phyloP scores from a whole-genome alignment of 2,888 invertebrate species.

The Drosophila robusta region DNA sequence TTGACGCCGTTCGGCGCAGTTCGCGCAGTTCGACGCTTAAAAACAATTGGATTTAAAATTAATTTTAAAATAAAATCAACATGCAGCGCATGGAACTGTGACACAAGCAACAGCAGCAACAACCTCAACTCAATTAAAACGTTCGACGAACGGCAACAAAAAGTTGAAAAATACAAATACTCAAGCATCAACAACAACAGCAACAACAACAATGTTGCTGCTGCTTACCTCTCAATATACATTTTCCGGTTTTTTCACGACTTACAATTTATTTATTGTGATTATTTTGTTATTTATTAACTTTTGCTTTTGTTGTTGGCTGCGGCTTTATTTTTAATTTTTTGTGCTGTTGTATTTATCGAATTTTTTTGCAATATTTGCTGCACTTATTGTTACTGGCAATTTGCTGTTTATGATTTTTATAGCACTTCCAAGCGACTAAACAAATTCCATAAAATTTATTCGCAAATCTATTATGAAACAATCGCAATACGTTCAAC shows the following conservation, averaged over 20 bases:
- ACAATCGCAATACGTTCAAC: constrained; percentile 34
- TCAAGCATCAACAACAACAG: constrained; percentile 33
- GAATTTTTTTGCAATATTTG: constrained; percentile 20
- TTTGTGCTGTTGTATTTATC: constrained; percentile 20
- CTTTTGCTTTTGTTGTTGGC: constrained; percentile 20
- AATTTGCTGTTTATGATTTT: constrained; percentile 65
- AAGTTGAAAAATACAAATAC: constrained; percentile 31
- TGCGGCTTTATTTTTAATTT: constrained; percentile 20
- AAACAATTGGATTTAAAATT: constrained; percentile 71
- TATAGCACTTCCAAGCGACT: constrained; percentile 70
- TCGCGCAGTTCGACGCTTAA: constrained; percentile 40
- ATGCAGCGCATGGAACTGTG: constrained; percentile 25
- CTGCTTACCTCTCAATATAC: constrained; percentile 53
- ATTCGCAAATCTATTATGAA: constrained; percentile 56
- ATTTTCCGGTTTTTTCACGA: constrained; percentile 32
- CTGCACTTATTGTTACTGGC: constrained; percentile 39
- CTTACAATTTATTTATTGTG: constrained; percentile 47
- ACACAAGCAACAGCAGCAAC: constrained; percentile 36
- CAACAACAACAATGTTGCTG: constrained; percentile 25
- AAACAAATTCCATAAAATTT: constrained; percentile 66
- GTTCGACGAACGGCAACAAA: constrained; percentile 48
- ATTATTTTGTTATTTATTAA: constrained; percentile 55
- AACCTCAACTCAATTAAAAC: constrained; percentile 73
- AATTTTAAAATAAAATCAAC: constrained; percentile 65
- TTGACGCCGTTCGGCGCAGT: constrained; percentile 7